These are phyloP conservation scores for Odocoileus virginianus DNA, from an alignment of 2,113 vertebrate genomes.

Conservation along the genomic window DNA sequence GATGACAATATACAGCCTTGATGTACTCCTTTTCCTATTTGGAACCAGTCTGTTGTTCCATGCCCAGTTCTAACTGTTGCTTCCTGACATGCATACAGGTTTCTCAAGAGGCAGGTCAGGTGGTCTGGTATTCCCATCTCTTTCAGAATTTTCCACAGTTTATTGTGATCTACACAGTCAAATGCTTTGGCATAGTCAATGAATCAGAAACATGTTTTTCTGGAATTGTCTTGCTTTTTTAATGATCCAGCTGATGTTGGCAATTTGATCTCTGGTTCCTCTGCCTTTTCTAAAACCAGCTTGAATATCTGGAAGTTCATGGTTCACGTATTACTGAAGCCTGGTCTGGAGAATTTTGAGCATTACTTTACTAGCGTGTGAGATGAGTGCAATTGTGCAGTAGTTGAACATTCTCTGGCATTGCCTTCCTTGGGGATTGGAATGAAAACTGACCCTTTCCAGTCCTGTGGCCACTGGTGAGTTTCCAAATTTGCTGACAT, in stretches of 20 bases:
- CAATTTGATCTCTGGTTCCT: background rate
- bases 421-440: background rate
- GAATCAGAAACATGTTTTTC: background rate
- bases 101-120: background rate
- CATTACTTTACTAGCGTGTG: background rate
- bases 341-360: background rate
- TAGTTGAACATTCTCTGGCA: background rate
- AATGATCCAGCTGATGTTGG: background rate
- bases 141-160: background rate
- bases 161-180: background rate
- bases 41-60: background rate
- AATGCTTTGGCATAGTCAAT: background rate
- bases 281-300: background rate
- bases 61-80: background rate
- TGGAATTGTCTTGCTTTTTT: background rate
- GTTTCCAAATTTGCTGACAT: background rate
- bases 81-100: background rate
- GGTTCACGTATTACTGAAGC: rapidly evolving
- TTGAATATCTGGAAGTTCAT: background rate
- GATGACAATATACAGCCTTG: background rate
- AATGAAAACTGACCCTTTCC: background rate
- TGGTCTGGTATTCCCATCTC: background rate
- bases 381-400: background rate
- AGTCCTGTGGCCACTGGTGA: background rate
- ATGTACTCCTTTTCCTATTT: background rate